These are phyloP conservation scores for Lamellibrachia columna DNA, from an alignment of 2,888 invertebrate species.

Conservation along the genomic window DNA sequence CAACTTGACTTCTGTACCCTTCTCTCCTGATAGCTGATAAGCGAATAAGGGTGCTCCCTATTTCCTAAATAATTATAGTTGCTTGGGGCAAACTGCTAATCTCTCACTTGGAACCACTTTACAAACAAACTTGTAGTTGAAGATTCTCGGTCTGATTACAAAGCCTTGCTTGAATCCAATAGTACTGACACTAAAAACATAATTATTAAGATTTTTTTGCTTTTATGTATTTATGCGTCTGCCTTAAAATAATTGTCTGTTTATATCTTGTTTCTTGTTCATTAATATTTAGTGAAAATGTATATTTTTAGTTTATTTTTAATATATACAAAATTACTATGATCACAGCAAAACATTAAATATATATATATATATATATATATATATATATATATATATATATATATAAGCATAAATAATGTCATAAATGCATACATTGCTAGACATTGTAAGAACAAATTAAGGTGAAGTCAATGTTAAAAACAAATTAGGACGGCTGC, in stretches of 20 bases:
- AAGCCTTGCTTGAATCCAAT: background rate
- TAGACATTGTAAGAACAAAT: background rate
- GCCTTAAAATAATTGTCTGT: too few species aligned
- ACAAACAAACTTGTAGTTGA: background rate
- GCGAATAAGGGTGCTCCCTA: background rate
- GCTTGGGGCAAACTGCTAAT: background rate
- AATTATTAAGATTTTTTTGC: too few species aligned
- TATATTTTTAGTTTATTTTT: too few species aligned
- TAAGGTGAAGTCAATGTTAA: background rate
- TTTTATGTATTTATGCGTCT: too few species aligned
- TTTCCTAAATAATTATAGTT: background rate
- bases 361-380: too few species aligned
- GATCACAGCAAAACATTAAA: too few species aligned
- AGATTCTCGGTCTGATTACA: background rate
- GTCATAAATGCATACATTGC: too few species aligned
- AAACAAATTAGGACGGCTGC: background rate
- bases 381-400: too few species aligned
- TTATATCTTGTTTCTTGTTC: too few species aligned
- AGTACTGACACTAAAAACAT: background rate
- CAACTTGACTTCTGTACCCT: background rate
- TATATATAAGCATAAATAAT: too few species aligned
- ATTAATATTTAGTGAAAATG: too few species aligned
- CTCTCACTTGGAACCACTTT: constrained; percentile 12
- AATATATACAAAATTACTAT: too few species aligned
- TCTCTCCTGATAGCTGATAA: background rate